Base-by-base conservation (phyloP, 2,797 vertebrate genomes). In the Sebastes nivosus region DNA sequence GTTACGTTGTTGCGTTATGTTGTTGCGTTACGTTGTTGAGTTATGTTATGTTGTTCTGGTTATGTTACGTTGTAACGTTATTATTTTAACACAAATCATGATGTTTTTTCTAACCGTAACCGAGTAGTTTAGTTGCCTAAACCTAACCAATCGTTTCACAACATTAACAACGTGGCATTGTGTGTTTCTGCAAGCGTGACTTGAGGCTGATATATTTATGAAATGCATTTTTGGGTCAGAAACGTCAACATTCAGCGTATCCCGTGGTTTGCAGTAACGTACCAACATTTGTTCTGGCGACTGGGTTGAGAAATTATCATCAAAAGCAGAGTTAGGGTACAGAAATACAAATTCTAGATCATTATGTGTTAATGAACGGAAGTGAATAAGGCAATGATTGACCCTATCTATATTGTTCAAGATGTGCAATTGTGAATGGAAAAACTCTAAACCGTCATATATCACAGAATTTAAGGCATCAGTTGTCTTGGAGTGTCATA, bases 401-500 rank as follows among this genome's bases (percentile, higher is more conserved):
- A 87, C 63, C 72, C 34, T 66, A 61, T 70, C 7, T 63, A 20
- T 60, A 54, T 25, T 64, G 5, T 82, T 83, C 20, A 77, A 76
- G 5, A 70, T 81, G 61, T 80, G 32, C 50, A 32, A 38, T 3
- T 24, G 8, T 74, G 25, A 82, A 79, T 52, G 72, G 14, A 78
- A 69, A 72, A 74, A 64, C n/a, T 67, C 36, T 30, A 52, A 63
- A 86, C 38, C 67, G 66, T 22, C 14, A 52, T 70, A 77, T 81
- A 25, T 80, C 70, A 90, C 65, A 87, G 50, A 80, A 75, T 84
- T 88, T 93, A 94, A 94, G 92, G 92, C 92, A 90, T 89, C 18
- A 6, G 60, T 83, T 87, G 64, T 88, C 81, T 86, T 78, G 20
- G 80, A 72, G 61, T 74, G 57, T 83, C 36, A 60, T 58, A 80